A percentile compares a stretch with the other conserved stretches of the same genome.
phyloP scores from a whole-genome alignment of 2,797 vertebrate genomes.

The Paedocypris micromegethes region DNA sequence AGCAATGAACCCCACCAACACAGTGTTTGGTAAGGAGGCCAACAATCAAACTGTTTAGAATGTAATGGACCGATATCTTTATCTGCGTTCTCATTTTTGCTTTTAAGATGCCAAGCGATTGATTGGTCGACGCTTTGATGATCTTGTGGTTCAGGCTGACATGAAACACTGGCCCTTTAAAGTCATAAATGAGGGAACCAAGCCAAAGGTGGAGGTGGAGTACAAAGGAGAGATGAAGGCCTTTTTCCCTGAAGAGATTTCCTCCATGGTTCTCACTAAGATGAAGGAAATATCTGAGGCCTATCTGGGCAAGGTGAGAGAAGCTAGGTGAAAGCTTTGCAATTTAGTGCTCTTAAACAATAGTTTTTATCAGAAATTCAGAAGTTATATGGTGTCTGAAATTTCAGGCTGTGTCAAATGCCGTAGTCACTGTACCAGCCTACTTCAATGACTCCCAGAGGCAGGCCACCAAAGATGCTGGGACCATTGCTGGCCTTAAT shows the following conservation, averaged over 20 bases:
- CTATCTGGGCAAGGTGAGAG: conserved; percentile 80
- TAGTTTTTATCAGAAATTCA: background rate
- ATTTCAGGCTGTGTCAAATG: conserved; percentile 73
- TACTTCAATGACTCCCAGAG: conserved; percentile 91
- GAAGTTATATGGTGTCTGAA: background rate
- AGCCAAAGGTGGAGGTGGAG: conserved; percentile 84
- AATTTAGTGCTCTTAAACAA: background rate
- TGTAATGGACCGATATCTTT: background rate
- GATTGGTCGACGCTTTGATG: conserved; percentile 84
- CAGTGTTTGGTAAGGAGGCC: conserved; percentile 77
- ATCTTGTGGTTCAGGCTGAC: conserved; percentile 81
- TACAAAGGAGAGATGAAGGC: conserved; percentile 83
- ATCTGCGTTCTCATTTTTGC: background rate
- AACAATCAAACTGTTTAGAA: background rate
- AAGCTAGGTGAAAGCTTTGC: background rate
- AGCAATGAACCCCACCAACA: conserved; percentile 87
- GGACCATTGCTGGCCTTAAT: conserved; percentile 81
- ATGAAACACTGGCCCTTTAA: conserved; percentile 92
- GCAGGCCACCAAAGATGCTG: conserved; percentile 89
- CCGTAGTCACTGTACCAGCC: conserved; percentile 86
- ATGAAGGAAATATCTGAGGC: conserved; percentile 92
- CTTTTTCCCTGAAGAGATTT: conserved; percentile 85
- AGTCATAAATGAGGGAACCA: conserved; percentile 77
- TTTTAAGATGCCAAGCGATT: conserved; percentile 82
- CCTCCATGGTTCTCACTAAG: conserved; percentile 89